phyloP scores from a whole-genome alignment of 2,888 invertebrate species.

The Brachyopa scutellaris region DNA sequence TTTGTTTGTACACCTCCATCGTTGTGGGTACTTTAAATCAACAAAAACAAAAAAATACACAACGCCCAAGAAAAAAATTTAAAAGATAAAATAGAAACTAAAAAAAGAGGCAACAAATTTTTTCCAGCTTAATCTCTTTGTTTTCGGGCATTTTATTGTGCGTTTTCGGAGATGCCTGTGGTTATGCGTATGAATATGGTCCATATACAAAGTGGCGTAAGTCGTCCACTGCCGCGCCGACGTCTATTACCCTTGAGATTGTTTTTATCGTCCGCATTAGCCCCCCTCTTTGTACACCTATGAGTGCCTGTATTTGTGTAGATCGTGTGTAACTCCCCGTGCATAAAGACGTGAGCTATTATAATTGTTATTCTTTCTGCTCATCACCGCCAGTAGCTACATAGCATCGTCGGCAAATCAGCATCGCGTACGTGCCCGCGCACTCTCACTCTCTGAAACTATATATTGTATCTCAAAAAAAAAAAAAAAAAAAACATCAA shows the following conservation, averaged over 20 bases:
- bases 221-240: constrained; percentile 1
- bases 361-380: constrained; percentile 57
- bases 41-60: constrained; percentile 41
- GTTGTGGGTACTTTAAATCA: constrained; percentile 56
- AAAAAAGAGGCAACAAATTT: constrained; percentile 5
- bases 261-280: constrained; percentile 13
- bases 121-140: constrained; percentile 30
- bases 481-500: no score
- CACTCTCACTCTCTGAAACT: constrained; percentile 5
- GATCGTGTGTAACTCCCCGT: constrained; percentile 3
- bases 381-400: constrained; percentile 35
- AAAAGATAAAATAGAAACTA: constrained; percentile 7
- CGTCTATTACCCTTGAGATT: constrained; percentile 41
- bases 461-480: constrained; percentile 35
- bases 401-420: constrained; percentile 34
- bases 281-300: constrained; percentile 24
- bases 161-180: constrained; percentile 1
- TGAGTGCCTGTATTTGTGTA: neutral
- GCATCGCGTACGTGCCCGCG: constrained; percentile 19
- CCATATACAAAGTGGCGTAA: constrained; percentile 1
- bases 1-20: constrained; percentile 52
- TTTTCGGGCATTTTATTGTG: constrained; percentile 44
- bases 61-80: neutral
- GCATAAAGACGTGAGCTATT: constrained; percentile 29
- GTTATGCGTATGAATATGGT: neutral